Percentiles rank a stretch among this genome's conserved stretches.
phyloP scores from a whole-genome alignment of 2,888 invertebrate species.

The Mythimna impura region DNA sequence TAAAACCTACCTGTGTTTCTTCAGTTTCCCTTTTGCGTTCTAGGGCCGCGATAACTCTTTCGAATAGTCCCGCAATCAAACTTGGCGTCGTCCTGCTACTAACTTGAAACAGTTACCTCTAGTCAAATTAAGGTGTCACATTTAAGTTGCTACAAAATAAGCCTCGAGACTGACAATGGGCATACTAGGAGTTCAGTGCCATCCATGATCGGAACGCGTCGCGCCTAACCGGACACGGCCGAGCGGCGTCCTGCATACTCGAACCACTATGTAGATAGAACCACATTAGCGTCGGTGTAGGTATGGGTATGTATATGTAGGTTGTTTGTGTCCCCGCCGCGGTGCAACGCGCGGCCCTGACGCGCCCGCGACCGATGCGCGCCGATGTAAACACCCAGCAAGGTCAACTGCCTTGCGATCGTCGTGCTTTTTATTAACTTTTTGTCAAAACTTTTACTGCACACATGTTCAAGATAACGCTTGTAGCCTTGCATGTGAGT shows the following conservation, averaged over 20 bases:
- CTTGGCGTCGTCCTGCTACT: neutral
- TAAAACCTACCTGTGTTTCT: too few species aligned
- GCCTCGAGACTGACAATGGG: conserved; percentile 50
- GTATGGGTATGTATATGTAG: conserved; percentile 82
- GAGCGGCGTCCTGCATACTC: conserved; percentile 85
- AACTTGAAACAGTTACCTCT: conserved; percentile 17
- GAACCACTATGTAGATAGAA: conserved; percentile 79
- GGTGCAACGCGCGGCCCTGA: conserved; percentile 86
- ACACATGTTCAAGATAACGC: conserved; percentile 59
- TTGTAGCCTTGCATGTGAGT: conserved; percentile 36
- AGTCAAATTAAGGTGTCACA: conserved; percentile 16
- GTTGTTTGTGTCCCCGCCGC: conserved; percentile 84
- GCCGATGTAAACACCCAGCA: conserved; percentile 84
- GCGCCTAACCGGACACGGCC: conserved; percentile 83
- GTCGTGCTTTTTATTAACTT: conserved; percentile 71
- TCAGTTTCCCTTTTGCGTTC: too few species aligned
- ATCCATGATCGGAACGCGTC: conserved; percentile 78
- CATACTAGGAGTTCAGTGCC: conserved; percentile 80
- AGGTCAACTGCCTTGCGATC: conserved; percentile 85
- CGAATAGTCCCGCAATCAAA: too few species aligned
- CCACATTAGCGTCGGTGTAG: conserved; percentile 72
- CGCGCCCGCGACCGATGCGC: conserved; percentile 82
- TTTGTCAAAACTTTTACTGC: conserved; percentile 64
- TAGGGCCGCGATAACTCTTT: too few species aligned
- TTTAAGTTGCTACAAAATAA: conserved; percentile 23